A percentile compares a stretch with the other conserved stretches of the same genome.
These are phyloP conservation scores for Ciconia boyciana DNA, from an alignment of 2,113 vertebrate species.

Conservation along the genomic window DNA sequence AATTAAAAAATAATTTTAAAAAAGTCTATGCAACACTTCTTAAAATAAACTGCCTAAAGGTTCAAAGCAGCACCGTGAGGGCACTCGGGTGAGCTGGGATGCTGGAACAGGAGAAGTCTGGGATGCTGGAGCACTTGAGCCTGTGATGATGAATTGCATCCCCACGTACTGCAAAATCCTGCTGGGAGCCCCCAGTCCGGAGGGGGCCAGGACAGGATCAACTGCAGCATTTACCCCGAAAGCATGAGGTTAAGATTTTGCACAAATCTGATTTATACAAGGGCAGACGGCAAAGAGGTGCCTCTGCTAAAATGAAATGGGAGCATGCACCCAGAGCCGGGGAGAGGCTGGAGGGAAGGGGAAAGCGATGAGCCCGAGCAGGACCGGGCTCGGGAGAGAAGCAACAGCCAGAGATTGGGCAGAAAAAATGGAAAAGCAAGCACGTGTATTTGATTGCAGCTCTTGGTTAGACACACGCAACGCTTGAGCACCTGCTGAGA, in stretches of 20 bases:
- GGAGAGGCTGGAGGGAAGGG: neutral
- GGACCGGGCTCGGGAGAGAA: neutral
- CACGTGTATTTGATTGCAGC: neutral
- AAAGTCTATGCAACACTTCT: neutral
- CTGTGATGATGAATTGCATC: neutral
- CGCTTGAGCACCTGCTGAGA: neutral
- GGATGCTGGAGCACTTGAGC: neutral
- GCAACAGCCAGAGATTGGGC: neutral
- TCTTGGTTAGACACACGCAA: neutral
- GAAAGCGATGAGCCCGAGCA: neutral
- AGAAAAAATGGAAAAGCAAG: neutral
- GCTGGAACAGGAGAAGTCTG: too few species aligned
- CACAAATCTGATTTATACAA: neutral
- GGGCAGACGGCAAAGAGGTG: neutral
- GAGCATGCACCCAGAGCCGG: rapidly evolving
- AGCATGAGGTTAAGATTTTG: neutral
- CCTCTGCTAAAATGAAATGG: neutral
- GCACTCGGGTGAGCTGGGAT: neutral
- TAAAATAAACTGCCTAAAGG: neutral
- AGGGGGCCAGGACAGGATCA: neutral
- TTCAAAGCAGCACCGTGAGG: neutral
- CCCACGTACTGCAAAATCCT: neutral
- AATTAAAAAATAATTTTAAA: neutral
- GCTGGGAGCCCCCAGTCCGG: neutral
- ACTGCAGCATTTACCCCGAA: neutral